Evolutionary conservation across 2,888 invertebrate genomes (phyloP), one percentile per base, ranked within the genome.

Genomic region (Sisyra terminalis): DNA sequence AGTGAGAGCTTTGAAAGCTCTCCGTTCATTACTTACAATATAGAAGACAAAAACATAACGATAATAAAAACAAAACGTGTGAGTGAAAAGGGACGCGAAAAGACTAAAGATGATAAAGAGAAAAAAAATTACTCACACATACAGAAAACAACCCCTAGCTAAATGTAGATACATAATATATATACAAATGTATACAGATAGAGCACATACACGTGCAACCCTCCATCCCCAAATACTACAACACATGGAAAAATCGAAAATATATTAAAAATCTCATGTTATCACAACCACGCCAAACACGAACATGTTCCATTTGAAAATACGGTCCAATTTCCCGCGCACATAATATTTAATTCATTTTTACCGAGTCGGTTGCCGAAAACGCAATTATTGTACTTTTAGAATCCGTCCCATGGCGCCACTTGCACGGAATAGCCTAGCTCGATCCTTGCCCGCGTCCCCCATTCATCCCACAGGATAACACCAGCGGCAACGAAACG

Each of bases 361-460:
- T 46, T 44, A 43, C 45, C 41, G 40, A 44, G 37, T 38, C 24
- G 32, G 43, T 43, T 43, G 37, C 43, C 43, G 53, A 56, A 54
- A 56, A 58, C 58, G 60, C 64, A 64, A 64, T 64, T 63, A 64
- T 64, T 63, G 60, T 59, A 59, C 53, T 59, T 57, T 50, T 56
- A 54, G 61, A 61, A 62, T 61, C 60, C 60, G 60, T 60, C 61
- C 63, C 61, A 50, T 53, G 60, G 71, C 71, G 73, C 70, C 73
- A 73, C 72, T 73, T 73, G 73, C 61, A 60, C 60, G 66, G 70
- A 73, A 73, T 73, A 70, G 70, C 66, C 53, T 51, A 50, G 51
- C 51, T 49, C 51, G 49, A n/a, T n/a, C n/a, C n/a, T n/a, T n/a
- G n/a, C n/a, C n/a, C n/a, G n/a, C 48, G 47, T 50, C 51, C 47